Evolutionary conservation across 2,888 invertebrate species (phyloP), one percentile per base, ranked within the genome.

Genomic region (Diarsia dahlii): DNA sequence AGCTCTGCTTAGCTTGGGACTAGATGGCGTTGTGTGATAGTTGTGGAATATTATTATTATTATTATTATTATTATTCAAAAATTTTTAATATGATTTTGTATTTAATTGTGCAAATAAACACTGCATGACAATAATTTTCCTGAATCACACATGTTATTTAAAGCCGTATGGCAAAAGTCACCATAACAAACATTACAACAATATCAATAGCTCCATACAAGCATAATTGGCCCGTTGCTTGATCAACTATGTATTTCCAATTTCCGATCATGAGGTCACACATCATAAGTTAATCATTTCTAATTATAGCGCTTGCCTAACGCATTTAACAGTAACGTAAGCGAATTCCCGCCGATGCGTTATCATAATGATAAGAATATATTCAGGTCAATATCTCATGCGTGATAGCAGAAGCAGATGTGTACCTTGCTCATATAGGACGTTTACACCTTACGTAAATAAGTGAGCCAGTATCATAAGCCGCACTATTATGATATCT

Each of bases 341-440:
- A 84, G 85, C 82, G 77, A 88, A 85, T 88, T 88, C 78, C 73
- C 72, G 71, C 65, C 78, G 70, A 58, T 82, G 78, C 76, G 83
- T 94, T 95, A 93, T 93, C 94, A 89, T 65, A 46, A 56, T 89
- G 95, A 95, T 95, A 95, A 94, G 87, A 86, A 82, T 89, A 91
- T 93, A 95, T 94, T 94, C 91, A 95, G 95, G 95, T 95, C 95
- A 95, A 93, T 94, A 95, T 95, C 94, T 95, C 77, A 78, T 88
- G 95, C 77, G 78, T 88, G 95, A 95, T 95, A 95, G 89, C 83
- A 87, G 56, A 90, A 95, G 89, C 83, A 87, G 56, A 90, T 84
- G 82, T 45, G 63, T 80, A 60, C 67, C 73, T 58, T 69, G 62
- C 23, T 70, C 72, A 48, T 54, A 50, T 0, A 50, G 71, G 68